Evolutionary conservation across 2,888 invertebrate genomes (phyloP), one percentile per base, ranked within the genome.

Genomic region (Chrysomela aeneicollis): DNA sequence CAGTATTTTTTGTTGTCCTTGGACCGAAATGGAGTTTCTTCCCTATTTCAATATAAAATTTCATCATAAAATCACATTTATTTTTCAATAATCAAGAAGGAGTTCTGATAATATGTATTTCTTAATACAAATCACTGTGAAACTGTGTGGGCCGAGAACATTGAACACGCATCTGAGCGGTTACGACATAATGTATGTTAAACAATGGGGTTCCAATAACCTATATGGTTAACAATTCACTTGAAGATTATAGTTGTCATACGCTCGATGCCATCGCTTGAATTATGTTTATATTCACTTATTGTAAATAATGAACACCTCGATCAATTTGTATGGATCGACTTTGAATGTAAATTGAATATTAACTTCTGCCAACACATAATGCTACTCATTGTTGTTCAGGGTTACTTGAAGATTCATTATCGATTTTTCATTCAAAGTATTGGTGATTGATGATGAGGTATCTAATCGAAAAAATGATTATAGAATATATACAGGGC

Each of bases 161-260:
- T 12, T 22, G 49, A 60, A 47, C 63, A 53, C 60, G 60, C 53
- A 63, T 51, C 53, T 60, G 51, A 64, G 59, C 47, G 51, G 51
- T 62, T 64, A 54, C 63, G 61, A 67, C 67, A 67, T 67, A 67
- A 61, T 64, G 64, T 62, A 61, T 67, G 67, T 67, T 64, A 67
- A 67, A 67, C 67, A 67, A 67, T 67, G 63, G 67, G 64, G 67
- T 67, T 67, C 67, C 67, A 67, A 42, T 35, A 12, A 35, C 35
- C 35, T 35, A 26, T 67, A 64, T 67, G 64, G 64, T 67, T 64
- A 64, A 67, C 67, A 64, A 64, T 67, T 67, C 62, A 67, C 59
- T 67, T 60, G 61, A 64, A 61, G 67, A 67, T 67, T 64, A 67
- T 64, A 50, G 67, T 67, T 62, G 67, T 61, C 67, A 64, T 62